Percentiles rank a stretch among this genome's conserved stretches.
Evolutionary conservation across 2,888 invertebrate species (phyloP).

Genomic region (Habrosyne pyritoides): DNA sequence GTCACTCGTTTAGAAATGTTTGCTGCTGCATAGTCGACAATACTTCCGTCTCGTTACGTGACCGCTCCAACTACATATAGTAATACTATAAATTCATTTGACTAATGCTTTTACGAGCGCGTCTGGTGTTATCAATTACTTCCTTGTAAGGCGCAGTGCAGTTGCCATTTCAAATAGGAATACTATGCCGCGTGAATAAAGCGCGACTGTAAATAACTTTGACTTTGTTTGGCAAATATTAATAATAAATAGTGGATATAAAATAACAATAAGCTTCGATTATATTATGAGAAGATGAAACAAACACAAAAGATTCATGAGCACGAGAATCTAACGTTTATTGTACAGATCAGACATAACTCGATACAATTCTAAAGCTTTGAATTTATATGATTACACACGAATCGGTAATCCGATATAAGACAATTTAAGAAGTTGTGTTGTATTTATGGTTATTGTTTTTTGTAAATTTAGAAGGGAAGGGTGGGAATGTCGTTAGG

Average conservation of each 20-base stretch:
- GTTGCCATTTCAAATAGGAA: neutral
- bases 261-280: neutral
- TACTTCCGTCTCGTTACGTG: neutral
- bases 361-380: neutral
- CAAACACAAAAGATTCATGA: neutral
- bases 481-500: neutral
- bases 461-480: neutral
- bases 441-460: neutral
- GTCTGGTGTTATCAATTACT: constrained; percentile 2
- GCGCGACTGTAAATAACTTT: neutral
- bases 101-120: constrained; percentile 1
- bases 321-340: neutral
- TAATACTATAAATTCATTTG: neutral
- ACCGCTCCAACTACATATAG: neutral
- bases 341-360: neutral
- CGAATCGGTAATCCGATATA: no score
- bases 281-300: neutral
- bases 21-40: neutral
- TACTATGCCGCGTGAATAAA: neutral
- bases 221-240: neutral
- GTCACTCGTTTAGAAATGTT: neutral
- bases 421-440: no score
- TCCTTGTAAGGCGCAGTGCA: neutral
- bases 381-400: neutral
- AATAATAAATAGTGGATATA: neutral